Conservation (phyloP, 2,888 invertebrate species). For the Notodonta ziczac region DNA sequence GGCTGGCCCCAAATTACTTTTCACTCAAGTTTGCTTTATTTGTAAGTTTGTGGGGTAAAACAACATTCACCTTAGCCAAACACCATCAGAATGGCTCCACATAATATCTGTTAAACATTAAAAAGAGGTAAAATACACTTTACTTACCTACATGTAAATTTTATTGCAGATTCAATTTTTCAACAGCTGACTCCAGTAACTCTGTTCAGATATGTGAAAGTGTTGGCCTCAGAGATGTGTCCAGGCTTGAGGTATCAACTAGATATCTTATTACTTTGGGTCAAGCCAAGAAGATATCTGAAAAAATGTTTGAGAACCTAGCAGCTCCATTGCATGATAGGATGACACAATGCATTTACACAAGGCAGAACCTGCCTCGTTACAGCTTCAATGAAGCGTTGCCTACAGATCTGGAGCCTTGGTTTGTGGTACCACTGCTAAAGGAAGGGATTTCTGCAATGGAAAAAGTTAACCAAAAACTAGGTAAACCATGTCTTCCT, state of each 20-base stretch:
- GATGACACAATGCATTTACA: slow-evolving; percentile 97
- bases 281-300: slow-evolving; percentile 60
- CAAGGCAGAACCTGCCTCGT: slow-evolving; percentile 85
- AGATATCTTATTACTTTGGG: slow-evolving; percentile 88
- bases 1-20: too few species aligned
- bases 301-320: slow-evolving; percentile 71
- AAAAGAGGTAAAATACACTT: too few species aligned
- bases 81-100: too few species aligned
- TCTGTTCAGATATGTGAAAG: slow-evolving; percentile 97
- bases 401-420: slow-evolving; percentile 86
- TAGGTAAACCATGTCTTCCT: slow-evolving; percentile 77
- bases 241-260: slow-evolving; percentile 92
- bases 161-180: slow-evolving; percentile 92
- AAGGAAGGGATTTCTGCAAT: slow-evolving; percentile 91
- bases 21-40: too few species aligned
- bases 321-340: slow-evolving; percentile 91
- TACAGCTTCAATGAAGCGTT: slow-evolving; percentile 88
- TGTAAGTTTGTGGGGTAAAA: too few species aligned
- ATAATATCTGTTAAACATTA: too few species aligned
- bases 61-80: too few species aligned
- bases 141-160: not conserved
- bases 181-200: slow-evolving; percentile 98
- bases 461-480: slow-evolving; percentile 90
- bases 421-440: slow-evolving; percentile 94
- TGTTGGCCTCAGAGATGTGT: slow-evolving; percentile 90